These are phyloP conservation scores for Passerina amoena DNA, from an alignment of 2,113 vertebrate genomes.

Conservation along the genomic window DNA sequence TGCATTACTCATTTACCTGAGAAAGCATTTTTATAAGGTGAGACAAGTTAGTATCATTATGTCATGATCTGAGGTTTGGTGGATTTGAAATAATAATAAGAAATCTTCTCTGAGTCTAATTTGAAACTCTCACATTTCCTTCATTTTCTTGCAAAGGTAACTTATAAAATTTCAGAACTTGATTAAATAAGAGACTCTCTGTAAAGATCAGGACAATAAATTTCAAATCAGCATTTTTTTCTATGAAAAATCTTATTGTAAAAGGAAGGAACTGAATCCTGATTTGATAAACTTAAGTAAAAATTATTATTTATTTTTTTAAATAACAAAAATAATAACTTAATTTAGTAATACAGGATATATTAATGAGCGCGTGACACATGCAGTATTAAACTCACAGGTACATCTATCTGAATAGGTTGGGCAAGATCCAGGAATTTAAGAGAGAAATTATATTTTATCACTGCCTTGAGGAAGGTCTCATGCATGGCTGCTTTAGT, in stretches of 20 bases:
- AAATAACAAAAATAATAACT: neutral
- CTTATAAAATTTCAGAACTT: neutral
- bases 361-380: neutral
- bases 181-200: neutral
- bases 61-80: neutral
- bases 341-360: neutral
- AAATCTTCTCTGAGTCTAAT: neutral
- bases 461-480: neutral
- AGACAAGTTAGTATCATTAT: neutral
- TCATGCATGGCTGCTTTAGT: neutral
- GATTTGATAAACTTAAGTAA: neutral
- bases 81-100: neutral
- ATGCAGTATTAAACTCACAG: neutral
- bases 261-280: neutral
- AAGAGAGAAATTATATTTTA: slow-evolving; percentile 1
- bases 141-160: neutral
- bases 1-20: neutral
- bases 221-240: neutral
- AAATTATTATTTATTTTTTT: neutral
- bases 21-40: slow-evolving; percentile 17
- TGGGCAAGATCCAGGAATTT: neutral
- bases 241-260: neutral
- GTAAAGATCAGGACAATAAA: neutral
- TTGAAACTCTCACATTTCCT: neutral
- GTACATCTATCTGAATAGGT: neutral